phyloP scores from a whole-genome alignment of 2,113 vertebrate species.

The Corydoras sp. region DNA sequence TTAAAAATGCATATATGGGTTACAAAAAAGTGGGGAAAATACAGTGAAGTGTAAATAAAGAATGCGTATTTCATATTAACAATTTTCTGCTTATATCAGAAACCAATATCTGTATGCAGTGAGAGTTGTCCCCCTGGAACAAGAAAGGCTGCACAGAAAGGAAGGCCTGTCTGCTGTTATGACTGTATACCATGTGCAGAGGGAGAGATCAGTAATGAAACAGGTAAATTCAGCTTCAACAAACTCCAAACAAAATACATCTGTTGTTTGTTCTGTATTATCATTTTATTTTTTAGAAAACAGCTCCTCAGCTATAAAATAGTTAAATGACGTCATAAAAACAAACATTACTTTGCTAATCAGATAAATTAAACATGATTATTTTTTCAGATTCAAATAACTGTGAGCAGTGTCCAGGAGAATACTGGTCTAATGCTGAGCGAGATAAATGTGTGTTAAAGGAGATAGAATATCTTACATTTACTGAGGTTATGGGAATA shows the following conservation, averaged over 20 bases:
- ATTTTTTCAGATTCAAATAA: slow-evolving; percentile 63
- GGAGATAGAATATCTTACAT: slow-evolving; percentile 57
- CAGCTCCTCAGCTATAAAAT: slow-evolving; percentile 9
- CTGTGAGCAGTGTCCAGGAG: slow-evolving; percentile 61
- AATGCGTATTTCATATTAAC: no score
- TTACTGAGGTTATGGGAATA: slow-evolving; percentile 60
- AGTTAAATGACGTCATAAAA: no score
- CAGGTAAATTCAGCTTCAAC: slow-evolving; percentile 42
- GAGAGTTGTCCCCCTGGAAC: neutral
- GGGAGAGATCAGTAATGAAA: slow-evolving; percentile 50
- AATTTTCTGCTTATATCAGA: neutral
- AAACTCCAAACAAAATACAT: slow-evolving; percentile 28
- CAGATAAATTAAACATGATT: slow-evolving; percentile 30
- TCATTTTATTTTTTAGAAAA: slow-evolving; percentile 42
- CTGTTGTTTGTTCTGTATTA: slow-evolving; percentile 40
- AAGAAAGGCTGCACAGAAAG: neutral
- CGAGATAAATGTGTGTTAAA: slow-evolving; percentile 60
- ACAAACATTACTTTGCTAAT: neutral
- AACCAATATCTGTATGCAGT: neutral
- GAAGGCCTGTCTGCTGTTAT: neutral
- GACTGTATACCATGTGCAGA: slow-evolving; percentile 47
- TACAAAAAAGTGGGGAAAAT: no score
- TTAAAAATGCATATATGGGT: neutral
- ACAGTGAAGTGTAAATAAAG: no score
- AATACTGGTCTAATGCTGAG: slow-evolving; percentile 60